Evolutionary conservation across 1,140 invertebrate genomes (phyloP).

Genomic region (Drosophila bifasciata): DNA sequence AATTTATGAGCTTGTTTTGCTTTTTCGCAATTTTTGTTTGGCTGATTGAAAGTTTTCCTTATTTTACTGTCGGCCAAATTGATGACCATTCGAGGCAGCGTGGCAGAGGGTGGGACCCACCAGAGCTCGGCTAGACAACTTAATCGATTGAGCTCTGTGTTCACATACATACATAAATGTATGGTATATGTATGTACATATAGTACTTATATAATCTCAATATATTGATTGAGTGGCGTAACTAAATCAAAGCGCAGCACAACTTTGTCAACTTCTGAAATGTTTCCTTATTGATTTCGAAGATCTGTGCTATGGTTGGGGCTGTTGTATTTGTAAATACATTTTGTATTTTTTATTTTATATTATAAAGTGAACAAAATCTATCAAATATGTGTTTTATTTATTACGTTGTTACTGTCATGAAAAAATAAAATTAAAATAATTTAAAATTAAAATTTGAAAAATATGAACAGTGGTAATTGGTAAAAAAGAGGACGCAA

Average conservation of each 20-base stretch:
- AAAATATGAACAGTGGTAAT: too few relatives aligned
- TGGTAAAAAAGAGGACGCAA: too few relatives aligned
- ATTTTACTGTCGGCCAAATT: conserved; percentile 41
- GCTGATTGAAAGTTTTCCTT: conserved; percentile 60
- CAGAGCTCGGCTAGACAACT: conserved; percentile 37
- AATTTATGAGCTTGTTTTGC: conserved; percentile 79
- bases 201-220: too few relatives aligned
- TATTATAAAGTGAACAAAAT: too few relatives aligned
- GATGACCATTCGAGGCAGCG: conserved; percentile 41
- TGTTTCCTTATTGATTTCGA: conserved; percentile 27
- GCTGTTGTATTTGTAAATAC: too few relatives aligned
- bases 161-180: neutral
- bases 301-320: too few relatives aligned
- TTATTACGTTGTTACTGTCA: too few relatives aligned
- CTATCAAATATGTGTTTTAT: too few relatives aligned
- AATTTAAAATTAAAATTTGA: too few relatives aligned
- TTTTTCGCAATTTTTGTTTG: conserved; percentile 49
- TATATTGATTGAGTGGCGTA: conserved; percentile 25
- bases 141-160: conserved; percentile 49
- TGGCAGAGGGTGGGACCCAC: neutral
- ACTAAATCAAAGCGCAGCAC: conserved; percentile 1
- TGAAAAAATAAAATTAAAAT: too few relatives aligned
- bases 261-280: neutral
- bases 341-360: too few relatives aligned
- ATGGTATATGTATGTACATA: conserved; percentile 6